These are phyloP conservation scores for Phrynocephalus forsythii DNA, from an alignment of 2,797 vertebrate species.

Conservation along the genomic window DNA sequence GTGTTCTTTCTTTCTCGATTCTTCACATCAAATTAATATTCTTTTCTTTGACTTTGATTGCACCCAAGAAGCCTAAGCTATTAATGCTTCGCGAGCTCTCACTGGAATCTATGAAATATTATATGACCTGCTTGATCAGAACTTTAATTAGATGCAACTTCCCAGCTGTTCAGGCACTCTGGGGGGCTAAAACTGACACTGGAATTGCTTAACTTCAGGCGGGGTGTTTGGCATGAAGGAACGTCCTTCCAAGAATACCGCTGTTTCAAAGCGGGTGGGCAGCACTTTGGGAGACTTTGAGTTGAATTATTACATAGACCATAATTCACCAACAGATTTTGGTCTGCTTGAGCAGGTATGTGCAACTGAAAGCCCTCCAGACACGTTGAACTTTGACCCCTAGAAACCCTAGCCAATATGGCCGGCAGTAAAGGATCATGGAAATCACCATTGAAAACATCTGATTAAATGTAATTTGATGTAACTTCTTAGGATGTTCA, in stretches of 20 bases:
- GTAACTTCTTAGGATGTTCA: too few relatives aligned
- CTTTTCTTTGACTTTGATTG: conserved; percentile 50
- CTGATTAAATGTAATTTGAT: too few relatives aligned
- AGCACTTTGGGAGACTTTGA: not conserved
- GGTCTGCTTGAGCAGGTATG: too few relatives aligned
- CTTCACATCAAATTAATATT: conserved; percentile 46
- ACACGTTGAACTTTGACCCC: too few relatives aligned
- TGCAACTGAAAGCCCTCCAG: too few relatives aligned
- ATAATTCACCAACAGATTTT: not conserved
- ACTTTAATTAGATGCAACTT: conserved; percentile 71
- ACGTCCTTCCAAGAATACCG: conserved; percentile 28
- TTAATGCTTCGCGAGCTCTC: conserved; percentile 66
- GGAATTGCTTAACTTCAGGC: conserved; percentile 38
- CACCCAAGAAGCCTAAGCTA: conserved; percentile 54
- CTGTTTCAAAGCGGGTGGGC: not conserved
- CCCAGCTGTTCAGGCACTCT: conserved; percentile 60
- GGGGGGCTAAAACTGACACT: conserved; percentile 58
- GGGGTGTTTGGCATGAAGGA: conserved; percentile 27
- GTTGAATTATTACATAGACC: not conserved
- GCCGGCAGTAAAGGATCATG: too few relatives aligned
- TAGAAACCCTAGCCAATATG: too few relatives aligned
- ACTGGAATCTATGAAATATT: conserved; percentile 65
- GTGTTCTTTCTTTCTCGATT: conserved; percentile 38
- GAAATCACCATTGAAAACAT: too few relatives aligned
- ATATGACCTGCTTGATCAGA: conserved; percentile 62